Conservation (phyloP, 2,113 vertebrate genomes). For the Sterna hirundo region DNA sequence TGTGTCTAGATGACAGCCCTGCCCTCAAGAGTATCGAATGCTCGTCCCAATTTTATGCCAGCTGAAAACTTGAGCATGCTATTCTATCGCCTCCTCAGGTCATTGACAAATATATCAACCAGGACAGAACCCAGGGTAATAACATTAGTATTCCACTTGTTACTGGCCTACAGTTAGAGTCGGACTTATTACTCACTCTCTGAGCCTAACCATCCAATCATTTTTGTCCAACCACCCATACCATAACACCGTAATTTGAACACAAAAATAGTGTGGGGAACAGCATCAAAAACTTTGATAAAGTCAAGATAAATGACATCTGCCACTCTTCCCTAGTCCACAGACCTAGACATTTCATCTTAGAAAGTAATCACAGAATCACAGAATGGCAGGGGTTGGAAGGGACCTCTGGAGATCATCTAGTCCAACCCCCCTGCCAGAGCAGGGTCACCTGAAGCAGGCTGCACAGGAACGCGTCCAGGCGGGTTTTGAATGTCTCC, state of each 20-base stretch:
- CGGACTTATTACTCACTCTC: not conserved
- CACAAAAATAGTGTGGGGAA: not conserved
- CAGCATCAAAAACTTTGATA: not conserved
- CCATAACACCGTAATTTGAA: not conserved
- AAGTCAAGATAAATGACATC: not conserved
- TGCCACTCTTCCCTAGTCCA: not conserved
- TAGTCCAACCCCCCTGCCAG: too few species aligned
- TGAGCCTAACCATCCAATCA: not conserved
- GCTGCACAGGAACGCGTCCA: too few species aligned
- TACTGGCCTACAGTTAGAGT: not conserved
- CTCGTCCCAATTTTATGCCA: not conserved
- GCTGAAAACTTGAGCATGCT: not conserved
- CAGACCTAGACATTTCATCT: not conserved
- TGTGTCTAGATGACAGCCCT: not conserved
- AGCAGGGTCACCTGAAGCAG: too few species aligned
- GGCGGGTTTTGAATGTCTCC: too few species aligned
- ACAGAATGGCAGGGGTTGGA: too few species aligned
- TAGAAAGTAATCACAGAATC: not conserved
- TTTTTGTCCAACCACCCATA: accelerated
- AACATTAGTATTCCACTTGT: not conserved
- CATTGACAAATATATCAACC: not conserved
- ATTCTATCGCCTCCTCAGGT: not conserved
- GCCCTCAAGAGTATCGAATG: not conserved
- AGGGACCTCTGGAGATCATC: too few species aligned
- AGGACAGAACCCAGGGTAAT: not conserved